Evolutionary conservation across 2,888 invertebrate genomes (phyloP), one percentile per base, ranked within the genome.

Genomic region (Polydrusus pterygomalis): DNA sequence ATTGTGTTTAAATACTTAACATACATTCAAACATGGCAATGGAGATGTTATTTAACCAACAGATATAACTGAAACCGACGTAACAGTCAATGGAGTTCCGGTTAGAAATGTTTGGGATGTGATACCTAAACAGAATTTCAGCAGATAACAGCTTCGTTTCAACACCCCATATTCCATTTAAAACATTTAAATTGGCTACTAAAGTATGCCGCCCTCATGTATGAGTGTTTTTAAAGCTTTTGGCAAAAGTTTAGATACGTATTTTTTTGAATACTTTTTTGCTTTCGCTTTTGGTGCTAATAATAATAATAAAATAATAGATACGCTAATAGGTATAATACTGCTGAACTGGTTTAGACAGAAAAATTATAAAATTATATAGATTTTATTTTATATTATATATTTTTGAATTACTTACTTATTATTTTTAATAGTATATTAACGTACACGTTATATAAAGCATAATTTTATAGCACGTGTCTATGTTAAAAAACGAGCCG

Each of bases 81-180:
- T 56, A 56, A 63, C 62, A 71, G 70, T 71, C 71, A 71, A 74
- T 74, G 74, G 68, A 68, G 65, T 70, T 75, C 75, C 75, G 75
- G 75, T 75, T 64, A 70, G 75, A 54, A 75, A 75, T 75, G 75
- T 75, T 75, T 62, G 74, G 54, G 70, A 62, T 34, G 63, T 45
- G 62, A 70, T 70, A 70, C 70, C 70, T 43, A 70, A n/a, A 70
- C 70, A 63, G 49, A 70, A 70, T 70, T 63, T 63, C 17, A 70
- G 49, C 70, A 70, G 70, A 70, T 70, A 70, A 70, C 70, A 40
- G 49, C 34, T 49, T 25, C 62, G 62, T 38, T 70, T 63, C 49
- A 34, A 63, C 70, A 51, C 63, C 62, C 62, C 49, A 51, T 70
- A 51, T 70, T 62, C 70, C 70, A 43, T 70, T 70, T 67, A 67